Percentiles rank a stretch among this genome's conserved stretches.
Evolutionary conservation across 2,888 invertebrate species (phyloP).

Genomic region (Pinctada fucata): DNA sequence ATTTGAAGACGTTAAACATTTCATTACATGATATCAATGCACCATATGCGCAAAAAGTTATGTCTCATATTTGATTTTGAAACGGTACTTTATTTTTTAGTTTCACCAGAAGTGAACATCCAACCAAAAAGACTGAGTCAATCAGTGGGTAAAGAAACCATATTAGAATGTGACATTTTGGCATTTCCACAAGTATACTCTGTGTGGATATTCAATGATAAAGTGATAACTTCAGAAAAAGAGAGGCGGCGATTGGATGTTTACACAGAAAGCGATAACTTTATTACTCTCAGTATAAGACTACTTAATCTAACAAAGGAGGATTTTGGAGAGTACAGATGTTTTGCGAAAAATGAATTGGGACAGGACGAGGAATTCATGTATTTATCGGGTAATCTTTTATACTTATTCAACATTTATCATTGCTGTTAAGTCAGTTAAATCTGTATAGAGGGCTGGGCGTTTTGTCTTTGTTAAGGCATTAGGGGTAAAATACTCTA

Average conservation of each 20-base stretch:
- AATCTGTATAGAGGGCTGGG: too few relatives aligned
- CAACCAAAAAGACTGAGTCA: slow-evolving; percentile 65
- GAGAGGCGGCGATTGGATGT: slow-evolving; percentile 46
- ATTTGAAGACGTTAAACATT: too few relatives aligned
- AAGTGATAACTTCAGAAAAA: slow-evolving; percentile 43
- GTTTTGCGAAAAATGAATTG: slow-evolving; percentile 39
- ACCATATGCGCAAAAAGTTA: too few relatives aligned
- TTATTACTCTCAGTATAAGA: slow-evolving; percentile 39
- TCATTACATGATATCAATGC: too few relatives aligned
- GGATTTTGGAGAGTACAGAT: slow-evolving; percentile 44
- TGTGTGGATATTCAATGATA: slow-evolving; percentile 51
- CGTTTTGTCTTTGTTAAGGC: too few relatives aligned
- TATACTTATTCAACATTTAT: too few relatives aligned
- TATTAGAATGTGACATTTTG: slow-evolving; percentile 65
- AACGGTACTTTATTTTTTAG: too few relatives aligned
- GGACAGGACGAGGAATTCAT: slow-evolving; percentile 35
- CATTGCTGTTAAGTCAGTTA: too few relatives aligned
- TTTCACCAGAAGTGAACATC: slow-evolving; percentile 64
- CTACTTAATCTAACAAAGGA: slow-evolving; percentile 35
- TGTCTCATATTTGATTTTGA: too few relatives aligned
- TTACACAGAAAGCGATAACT: slow-evolving; percentile 43
- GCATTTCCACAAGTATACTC: slow-evolving; percentile 63
- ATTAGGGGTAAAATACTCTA: too few relatives aligned
- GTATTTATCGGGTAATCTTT: slow-evolving; percentile 37
- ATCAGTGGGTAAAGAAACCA: slow-evolving; percentile 63